Evolutionary conservation across 2,797 vertebrate species (phyloP).

Genomic region (Hydrophis major): DNA sequence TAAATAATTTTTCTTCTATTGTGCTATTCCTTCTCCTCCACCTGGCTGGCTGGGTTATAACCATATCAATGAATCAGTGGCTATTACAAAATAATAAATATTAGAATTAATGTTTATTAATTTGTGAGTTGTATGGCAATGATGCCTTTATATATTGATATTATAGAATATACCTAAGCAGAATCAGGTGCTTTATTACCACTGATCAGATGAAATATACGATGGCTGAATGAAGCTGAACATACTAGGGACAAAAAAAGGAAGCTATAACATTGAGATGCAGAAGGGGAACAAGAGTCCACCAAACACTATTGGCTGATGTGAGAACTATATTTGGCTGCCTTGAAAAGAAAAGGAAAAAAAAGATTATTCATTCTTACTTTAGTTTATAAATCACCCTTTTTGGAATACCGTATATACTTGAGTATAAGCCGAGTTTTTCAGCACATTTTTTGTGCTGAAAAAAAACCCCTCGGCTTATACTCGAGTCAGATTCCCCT

Average conservation of each 20-base stretch:
- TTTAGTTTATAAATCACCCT: not conserved
- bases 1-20: too few relatives aligned
- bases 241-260: not conserved
- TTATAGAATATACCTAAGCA: not conserved
- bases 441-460: too few relatives aligned
- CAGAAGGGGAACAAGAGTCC: not conserved
- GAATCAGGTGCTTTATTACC: not conserved
- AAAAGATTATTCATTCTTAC: not conserved
- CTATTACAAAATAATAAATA: not conserved
- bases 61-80: not conserved
- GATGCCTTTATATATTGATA: not conserved
- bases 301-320: not conserved
- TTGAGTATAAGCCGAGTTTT: too few relatives aligned
- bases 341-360: not conserved
- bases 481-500: too few relatives aligned
- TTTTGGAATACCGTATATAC: not conserved
- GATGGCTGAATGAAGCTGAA: not conserved
- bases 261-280: not conserved
- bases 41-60: not conserved
- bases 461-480: too few relatives aligned
- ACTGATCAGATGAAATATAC: not conserved
- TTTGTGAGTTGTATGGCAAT: not conserved
- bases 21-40: not conserved
- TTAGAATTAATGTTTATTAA: not conserved
- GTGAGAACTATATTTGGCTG: not conserved